Conservation (phyloP, 1,140 invertebrate species). For the Polypedilum pembai region DNA sequence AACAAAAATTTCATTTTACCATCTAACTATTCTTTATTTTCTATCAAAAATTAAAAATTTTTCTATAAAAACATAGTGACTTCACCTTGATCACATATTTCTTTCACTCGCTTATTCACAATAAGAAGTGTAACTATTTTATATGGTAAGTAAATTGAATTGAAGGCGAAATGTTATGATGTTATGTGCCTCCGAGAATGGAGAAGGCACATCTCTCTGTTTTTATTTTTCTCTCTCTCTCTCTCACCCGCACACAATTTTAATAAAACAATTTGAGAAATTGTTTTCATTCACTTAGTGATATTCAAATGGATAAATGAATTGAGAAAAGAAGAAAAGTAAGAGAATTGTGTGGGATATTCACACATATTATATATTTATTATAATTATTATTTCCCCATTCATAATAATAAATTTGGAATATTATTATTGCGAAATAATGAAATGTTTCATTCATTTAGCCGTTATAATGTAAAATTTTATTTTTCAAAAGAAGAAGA, state of each 20-base stretch:
- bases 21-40: too few species aligned
- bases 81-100: too few species aligned
- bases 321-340: neutral
- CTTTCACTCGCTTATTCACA: too few species aligned
- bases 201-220: slow-evolving; percentile 1
- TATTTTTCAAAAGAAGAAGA: too few species aligned
- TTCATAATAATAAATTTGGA: slow-evolving; percentile 20
- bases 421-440: neutral
- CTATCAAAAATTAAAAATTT: too few species aligned
- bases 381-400: slow-evolving; percentile 24
- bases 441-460: neutral
- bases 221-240: neutral
- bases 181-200: neutral
- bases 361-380: slow-evolving; percentile 13
- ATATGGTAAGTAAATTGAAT: neutral
- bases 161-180: neutral
- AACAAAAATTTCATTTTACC: too few species aligned
- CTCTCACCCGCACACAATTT: neutral
- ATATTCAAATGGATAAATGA: too few species aligned
- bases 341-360: slow-evolving; percentile 5
- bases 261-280: too few species aligned
- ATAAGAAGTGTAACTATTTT: too few species aligned
- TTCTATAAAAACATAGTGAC: too few species aligned
- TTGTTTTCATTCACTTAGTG: too few species aligned
- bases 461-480: too few species aligned